Conservation (phyloP, 2,113 vertebrate genomes). For the Cephalopterus ornatus region DNA sequence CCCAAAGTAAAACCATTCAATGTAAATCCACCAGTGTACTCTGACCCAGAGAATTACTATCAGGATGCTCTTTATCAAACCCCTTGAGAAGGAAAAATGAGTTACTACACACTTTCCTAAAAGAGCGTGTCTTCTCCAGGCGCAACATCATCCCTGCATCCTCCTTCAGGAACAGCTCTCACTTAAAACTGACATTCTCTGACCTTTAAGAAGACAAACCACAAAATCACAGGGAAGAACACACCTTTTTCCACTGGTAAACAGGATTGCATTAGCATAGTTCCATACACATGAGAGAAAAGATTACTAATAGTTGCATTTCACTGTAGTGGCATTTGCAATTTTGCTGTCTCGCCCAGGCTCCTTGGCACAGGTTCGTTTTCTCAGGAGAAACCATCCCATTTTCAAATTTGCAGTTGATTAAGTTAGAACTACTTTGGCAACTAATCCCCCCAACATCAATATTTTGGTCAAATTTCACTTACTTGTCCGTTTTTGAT, state of each 20-base stretch:
- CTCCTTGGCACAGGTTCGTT: not conserved
- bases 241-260: not conserved
- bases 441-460: constrained; percentile 23
- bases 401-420: not conserved
- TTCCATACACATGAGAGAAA: not conserved
- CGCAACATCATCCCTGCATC: not conserved
- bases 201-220: not conserved
- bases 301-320: not conserved
- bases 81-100: not conserved
- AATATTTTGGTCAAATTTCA: constrained; percentile 63
- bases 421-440: not conserved
- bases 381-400: not conserved
- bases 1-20: not conserved
- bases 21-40: not conserved
- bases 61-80: not conserved
- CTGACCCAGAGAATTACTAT: not conserved
- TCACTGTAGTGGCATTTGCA: not conserved
- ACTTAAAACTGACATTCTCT: not conserved
- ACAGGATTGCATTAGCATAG: not conserved
- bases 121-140: not conserved
- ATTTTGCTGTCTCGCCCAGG: not conserved
- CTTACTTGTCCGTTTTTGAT: constrained; percentile 45
- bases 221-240: not conserved
- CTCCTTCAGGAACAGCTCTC: not conserved
- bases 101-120: not conserved